Percentiles rank a stretch among this genome's conserved stretches.
phyloP scores from a whole-genome alignment of 92 coral and sea anemone species.

The Palythoa heliodiscus region DNA sequence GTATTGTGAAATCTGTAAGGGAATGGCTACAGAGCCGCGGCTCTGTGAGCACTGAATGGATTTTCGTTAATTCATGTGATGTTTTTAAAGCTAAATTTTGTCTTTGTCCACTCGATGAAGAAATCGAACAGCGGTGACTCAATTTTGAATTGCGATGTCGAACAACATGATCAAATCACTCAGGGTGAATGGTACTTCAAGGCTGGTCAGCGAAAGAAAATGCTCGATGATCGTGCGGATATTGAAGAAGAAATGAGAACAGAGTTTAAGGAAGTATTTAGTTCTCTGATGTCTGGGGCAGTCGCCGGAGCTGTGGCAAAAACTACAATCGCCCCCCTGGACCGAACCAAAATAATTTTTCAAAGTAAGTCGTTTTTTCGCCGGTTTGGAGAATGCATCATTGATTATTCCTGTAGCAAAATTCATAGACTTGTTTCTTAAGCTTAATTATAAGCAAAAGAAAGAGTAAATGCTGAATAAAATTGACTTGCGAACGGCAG shows the following conservation, averaged over 20 bases:
- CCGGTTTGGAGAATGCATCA: background rate
- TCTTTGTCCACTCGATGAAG: slow-evolving; percentile 53
- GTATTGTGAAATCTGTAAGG: background rate
- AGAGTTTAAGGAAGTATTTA: slow-evolving; percentile 80
- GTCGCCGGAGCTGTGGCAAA: slow-evolving; percentile 99
- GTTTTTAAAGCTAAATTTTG: background rate
- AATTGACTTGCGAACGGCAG: background rate
- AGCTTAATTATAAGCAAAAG: background rate
- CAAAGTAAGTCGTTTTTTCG: slow-evolving; percentile 78
- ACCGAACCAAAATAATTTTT: slow-evolving; percentile 96
- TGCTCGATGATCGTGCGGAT: slow-evolving; percentile 46
- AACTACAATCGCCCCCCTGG: slow-evolving; percentile 96
- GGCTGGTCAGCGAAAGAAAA: slow-evolving; percentile 60
- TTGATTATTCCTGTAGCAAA: background rate
- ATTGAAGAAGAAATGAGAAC: slow-evolving; percentile 56
- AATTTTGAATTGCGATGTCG: slow-evolving; percentile 78
- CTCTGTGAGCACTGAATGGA: background rate
- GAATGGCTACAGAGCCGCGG: slow-evolving; percentile 11
- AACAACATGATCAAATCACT: slow-evolving; percentile 87
- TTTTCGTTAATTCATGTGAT: slow-evolving; percentile 13
- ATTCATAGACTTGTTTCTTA: background rate
- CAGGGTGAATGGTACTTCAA: slow-evolving; percentile 93
- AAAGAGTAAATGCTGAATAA: background rate
- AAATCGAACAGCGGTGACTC: slow-evolving; percentile 57
- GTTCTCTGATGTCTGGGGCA: slow-evolving; percentile 94